phyloP scores from a whole-genome alignment of 2,797 vertebrate genomes.

The Muraenolepis orangiensis region DNA sequence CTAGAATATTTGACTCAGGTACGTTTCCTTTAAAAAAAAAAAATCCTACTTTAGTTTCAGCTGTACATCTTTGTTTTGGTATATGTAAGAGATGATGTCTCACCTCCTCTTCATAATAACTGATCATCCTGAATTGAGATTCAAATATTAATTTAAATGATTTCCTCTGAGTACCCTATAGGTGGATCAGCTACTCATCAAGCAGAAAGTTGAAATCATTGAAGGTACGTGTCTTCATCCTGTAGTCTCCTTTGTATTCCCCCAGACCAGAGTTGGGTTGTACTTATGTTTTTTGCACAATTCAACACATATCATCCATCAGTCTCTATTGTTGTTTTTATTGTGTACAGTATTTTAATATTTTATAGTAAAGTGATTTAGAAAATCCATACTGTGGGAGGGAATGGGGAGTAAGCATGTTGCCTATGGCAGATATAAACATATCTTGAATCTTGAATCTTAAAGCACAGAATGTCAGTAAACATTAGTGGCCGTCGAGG shows the following conservation, averaged over 20 bases:
- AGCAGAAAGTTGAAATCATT: conserved; percentile 88
- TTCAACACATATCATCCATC: no score
- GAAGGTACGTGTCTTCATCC: conserved; percentile 88
- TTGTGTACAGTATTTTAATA: no score
- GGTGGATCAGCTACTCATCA: conserved; percentile 89
- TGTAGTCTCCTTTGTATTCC: no score
- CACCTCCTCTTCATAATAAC: neutral
- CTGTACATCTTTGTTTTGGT: neutral
- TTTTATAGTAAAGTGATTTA: no score
- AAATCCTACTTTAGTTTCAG: neutral
- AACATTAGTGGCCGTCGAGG: neutral
- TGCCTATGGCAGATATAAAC: no score
- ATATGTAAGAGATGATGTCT: neutral
- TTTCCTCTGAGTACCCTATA: conserved; percentile 55
- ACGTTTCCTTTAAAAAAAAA: conserved; percentile 22
- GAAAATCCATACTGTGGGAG: no score
- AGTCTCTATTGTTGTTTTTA: no score
- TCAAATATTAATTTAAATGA: neutral
- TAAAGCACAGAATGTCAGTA: neutral
- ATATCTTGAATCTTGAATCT: no score
- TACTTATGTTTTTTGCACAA: no score
- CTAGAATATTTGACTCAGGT: conserved; percentile 91
- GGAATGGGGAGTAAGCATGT: no score
- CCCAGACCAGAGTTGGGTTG: no score
- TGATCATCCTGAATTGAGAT: neutral